These are phyloP conservation scores for Silurus meridionalis DNA, from an alignment of 2,113 vertebrate genomes.

Conservation along the genomic window DNA sequence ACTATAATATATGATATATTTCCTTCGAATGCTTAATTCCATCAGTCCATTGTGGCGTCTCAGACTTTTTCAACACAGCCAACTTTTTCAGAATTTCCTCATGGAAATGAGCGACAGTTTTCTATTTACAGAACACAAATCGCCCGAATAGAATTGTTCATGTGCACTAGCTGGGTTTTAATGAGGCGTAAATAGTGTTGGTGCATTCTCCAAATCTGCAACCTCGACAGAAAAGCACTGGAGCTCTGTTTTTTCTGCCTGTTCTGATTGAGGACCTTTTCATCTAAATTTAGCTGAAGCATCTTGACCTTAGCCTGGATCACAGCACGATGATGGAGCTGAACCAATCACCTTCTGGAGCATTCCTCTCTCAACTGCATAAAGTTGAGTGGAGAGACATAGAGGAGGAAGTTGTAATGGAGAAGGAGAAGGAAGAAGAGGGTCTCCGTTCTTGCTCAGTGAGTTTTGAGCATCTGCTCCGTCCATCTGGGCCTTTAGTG, in stretches of 20 bases:
- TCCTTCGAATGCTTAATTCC: not conserved
- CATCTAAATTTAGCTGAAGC: slow-evolving; percentile 68
- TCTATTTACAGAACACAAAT: not conserved
- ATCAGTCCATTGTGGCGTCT: not conserved
- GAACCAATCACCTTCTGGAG: slow-evolving; percentile 53
- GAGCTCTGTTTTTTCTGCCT: slow-evolving; percentile 58
- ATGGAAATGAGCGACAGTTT: not conserved
- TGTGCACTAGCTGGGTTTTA: not conserved
- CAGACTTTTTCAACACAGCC: not conserved
- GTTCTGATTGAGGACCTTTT: slow-evolving; percentile 58
- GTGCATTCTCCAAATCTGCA: not conserved
- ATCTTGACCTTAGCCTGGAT: slow-evolving; percentile 57
- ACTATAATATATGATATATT: too few relatives aligned
- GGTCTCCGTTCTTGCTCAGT: slow-evolving; percentile 35
- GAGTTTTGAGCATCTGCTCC: slow-evolving; percentile 54
- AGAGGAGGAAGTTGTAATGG: slow-evolving; percentile 6
- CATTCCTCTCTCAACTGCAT: slow-evolving; percentile 42
- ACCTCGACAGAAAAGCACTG: slow-evolving; percentile 6
- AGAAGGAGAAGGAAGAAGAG: slow-evolving; percentile 30
- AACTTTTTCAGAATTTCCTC: not conserved
- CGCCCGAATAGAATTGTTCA: not conserved
- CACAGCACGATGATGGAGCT: slow-evolving; percentile 41
- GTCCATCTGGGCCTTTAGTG: slow-evolving; percentile 59
- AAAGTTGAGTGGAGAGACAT: slow-evolving; percentile 14
- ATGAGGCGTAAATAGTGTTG: not conserved